phyloP scores from a whole-genome alignment of 2,113 vertebrate genomes.

The Channa maculata region DNA sequence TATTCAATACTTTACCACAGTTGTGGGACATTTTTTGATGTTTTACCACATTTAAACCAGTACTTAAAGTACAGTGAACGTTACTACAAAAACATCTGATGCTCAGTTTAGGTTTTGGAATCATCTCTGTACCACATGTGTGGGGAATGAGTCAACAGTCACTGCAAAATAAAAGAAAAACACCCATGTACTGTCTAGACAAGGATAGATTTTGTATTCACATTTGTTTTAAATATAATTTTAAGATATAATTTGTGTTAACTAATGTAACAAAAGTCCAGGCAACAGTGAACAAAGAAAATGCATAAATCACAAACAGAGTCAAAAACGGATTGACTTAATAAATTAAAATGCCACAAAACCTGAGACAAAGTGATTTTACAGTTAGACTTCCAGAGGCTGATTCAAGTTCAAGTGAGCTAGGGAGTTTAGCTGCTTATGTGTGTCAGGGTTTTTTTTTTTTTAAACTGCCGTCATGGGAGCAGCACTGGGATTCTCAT shows the following conservation, averaged over 20 bases:
- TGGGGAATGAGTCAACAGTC: conserved; percentile 15
- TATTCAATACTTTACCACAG: background rate
- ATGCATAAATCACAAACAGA: background rate
- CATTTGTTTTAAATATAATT: too few relatives aligned
- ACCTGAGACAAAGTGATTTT: background rate
- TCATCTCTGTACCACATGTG: background rate
- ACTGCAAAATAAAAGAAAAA: background rate
- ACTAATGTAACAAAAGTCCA: conserved; percentile 2
- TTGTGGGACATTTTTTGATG: background rate
- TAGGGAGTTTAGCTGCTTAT: conserved; percentile 3
- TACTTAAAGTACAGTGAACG: background rate
- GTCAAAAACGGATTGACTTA: background rate
- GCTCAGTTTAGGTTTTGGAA: conserved; percentile 15
- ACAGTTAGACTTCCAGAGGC: background rate
- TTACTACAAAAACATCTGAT: conserved; percentile 37
- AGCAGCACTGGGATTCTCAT: conserved; percentile 73
- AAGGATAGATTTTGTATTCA: background rate
- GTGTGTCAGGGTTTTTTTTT: conserved; percentile 21
- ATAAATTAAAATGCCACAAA: background rate
- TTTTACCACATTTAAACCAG: conserved; percentile 1
- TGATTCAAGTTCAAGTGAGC: conserved; percentile 17
- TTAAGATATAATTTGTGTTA: background rate
- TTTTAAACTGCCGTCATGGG: conserved; percentile 41
- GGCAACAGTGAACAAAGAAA: background rate
- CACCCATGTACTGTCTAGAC: background rate